Conservation (phyloP, 1,140 invertebrate genomes). For the Drosophila teissieri region DNA sequence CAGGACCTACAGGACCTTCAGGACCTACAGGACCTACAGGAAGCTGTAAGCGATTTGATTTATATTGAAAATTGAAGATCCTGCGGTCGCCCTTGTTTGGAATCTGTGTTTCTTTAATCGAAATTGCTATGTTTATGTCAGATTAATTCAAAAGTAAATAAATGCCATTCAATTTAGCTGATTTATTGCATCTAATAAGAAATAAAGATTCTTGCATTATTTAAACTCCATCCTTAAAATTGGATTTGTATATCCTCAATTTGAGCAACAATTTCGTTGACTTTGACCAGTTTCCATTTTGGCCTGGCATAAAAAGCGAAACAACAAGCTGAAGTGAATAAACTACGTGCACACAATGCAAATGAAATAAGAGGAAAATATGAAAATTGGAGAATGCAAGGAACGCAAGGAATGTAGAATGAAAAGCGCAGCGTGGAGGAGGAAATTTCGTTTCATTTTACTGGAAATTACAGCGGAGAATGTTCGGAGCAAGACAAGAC, state of each 20-base stretch:
- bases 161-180: not conserved
- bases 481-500: slow-evolving; percentile 52
- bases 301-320: slow-evolving; percentile 14
- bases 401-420: slow-evolving; percentile 49
- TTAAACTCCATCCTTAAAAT: not conserved
- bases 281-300: slow-evolving; percentile 41
- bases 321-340: slow-evolving; percentile 50
- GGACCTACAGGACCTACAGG: slow-evolving; percentile 52
- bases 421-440: slow-evolving; percentile 14
- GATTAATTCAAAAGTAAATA: slow-evolving; percentile 20
- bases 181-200: not conserved
- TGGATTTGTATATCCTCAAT: slow-evolving; percentile 18
- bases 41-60: slow-evolving; percentile 74
- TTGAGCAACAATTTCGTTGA: slow-evolving; percentile 60
- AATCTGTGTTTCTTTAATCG: slow-evolving; percentile 46
- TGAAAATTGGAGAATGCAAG: slow-evolving; percentile 66
- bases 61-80: slow-evolving; percentile 72
- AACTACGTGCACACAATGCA: slow-evolving; percentile 67
- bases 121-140: slow-evolving; percentile 22
- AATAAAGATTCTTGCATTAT: not conserved
- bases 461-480: slow-evolving; percentile 58
- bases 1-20: slow-evolving; percentile 21
- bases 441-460: slow-evolving; percentile 51
- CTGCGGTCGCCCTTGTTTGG: slow-evolving; percentile 11
- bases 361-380: slow-evolving; percentile 60